These are phyloP conservation scores for Odocoileus hemionus DNA, from an alignment of 2,113 vertebrate species.

Conservation along the genomic window DNA sequence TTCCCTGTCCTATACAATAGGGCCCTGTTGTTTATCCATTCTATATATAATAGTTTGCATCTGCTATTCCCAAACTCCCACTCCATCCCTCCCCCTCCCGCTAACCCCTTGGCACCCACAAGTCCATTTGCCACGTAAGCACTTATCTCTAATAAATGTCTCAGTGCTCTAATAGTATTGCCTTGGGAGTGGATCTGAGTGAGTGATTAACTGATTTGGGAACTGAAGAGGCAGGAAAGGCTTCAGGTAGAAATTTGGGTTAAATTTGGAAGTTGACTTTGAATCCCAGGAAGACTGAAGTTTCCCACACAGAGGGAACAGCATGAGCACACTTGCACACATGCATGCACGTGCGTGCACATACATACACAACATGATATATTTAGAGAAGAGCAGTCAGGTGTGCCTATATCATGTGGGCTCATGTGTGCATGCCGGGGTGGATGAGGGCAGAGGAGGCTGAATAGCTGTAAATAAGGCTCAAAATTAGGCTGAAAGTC, in stretches of 20 bases:
- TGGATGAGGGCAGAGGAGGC: not conserved
- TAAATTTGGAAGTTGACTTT: not conserved
- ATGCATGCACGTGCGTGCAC: not conserved
- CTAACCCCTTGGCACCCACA: not conserved
- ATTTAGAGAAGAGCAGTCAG: not conserved
- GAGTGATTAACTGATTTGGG: not conserved
- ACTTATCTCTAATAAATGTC: not conserved
- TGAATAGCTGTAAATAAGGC: not conserved
- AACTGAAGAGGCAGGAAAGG: not conserved
- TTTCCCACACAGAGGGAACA: not conserved
- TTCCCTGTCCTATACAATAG: not conserved
- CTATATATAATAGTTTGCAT: not conserved
- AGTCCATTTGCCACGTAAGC: not conserved
- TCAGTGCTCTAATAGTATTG: not conserved
- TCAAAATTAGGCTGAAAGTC: not conserved
- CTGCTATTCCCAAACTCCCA: not conserved
- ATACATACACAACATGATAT: not conserved
- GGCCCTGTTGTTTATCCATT: not conserved
- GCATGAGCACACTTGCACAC: not conserved
- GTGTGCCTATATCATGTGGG: not conserved
- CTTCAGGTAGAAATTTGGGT: not conserved
- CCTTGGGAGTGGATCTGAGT: not conserved
- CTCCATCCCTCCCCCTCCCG: not conserved
- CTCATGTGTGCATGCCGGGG: not conserved
- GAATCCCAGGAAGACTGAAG: not conserved